phyloP scores from a whole-genome alignment of 1,140 invertebrate species.

The Conus ventricosus region DNA sequence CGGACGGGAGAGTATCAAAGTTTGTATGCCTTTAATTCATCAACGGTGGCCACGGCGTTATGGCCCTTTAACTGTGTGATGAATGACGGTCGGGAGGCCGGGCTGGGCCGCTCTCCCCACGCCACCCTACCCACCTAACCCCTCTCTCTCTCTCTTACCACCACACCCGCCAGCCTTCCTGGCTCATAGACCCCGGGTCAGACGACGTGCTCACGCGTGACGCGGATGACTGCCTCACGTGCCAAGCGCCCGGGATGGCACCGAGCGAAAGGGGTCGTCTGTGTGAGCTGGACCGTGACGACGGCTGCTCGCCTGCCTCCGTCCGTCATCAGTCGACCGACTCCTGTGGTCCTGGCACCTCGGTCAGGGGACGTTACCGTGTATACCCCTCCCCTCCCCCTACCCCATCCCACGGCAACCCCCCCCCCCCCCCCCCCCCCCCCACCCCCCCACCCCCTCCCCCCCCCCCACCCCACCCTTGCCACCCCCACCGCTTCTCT shows the following conservation, averaged over 20 bases:
- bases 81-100: slow-evolving; percentile 43
- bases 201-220: slow-evolving; percentile 14
- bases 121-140: background rate
- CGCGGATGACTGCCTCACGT: background rate
- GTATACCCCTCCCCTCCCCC: too few relatives aligned
- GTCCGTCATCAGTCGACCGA: too few relatives aligned
- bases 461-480: too few relatives aligned
- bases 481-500: too few relatives aligned
- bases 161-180: too few relatives aligned
- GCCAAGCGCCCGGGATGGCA: background rate
- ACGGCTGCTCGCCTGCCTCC: background rate
- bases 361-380: too few relatives aligned
- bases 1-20: slow-evolving; percentile 50
- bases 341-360: too few relatives aligned
- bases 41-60: slow-evolving; percentile 44
- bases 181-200: background rate
- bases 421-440: too few relatives aligned
- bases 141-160: too few relatives aligned
- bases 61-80: slow-evolving; percentile 53
- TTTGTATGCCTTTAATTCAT: slow-evolving; percentile 56
- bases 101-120: slow-evolving; percentile 5
- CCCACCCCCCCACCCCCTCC: too few relatives aligned
- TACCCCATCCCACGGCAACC: too few relatives aligned
- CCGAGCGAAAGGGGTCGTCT: background rate
- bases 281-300: background rate